phyloP scores from a whole-genome alignment of 2,797 vertebrate species.

The Diceros bicornis region DNA sequence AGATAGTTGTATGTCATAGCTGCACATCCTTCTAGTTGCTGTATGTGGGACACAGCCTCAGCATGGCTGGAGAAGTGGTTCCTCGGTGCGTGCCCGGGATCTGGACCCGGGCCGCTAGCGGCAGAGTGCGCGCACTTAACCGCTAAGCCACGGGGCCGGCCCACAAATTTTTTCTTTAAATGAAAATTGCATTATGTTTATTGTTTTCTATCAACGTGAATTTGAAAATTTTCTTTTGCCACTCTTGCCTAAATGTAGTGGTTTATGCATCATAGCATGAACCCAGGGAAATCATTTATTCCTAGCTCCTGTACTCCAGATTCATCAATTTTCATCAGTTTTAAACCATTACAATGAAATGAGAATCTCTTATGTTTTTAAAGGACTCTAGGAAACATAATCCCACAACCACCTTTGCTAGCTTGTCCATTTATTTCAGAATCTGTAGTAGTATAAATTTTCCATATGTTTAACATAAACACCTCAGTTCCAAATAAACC shows the following conservation, averaged over 20 bases:
- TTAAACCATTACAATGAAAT: neutral
- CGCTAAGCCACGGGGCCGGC: no score
- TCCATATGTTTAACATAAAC: neutral
- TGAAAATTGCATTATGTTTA: neutral
- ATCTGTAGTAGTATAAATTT: neutral
- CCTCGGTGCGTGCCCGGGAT: no score
- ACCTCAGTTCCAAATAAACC: neutral
- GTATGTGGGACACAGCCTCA: no score
- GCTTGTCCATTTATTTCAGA: neutral
- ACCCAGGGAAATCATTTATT: neutral
- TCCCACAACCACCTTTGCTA: neutral
- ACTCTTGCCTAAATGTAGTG: neutral
- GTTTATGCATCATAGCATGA: neutral
- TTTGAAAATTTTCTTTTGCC: neutral
- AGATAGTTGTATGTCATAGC: no score
- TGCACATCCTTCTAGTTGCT: no score
- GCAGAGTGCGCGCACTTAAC: no score
- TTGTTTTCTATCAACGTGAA: neutral
- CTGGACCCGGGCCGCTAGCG: no score
- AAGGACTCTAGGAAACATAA: neutral
- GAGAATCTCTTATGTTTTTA: constrained; percentile 4
- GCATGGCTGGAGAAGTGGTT: no score
- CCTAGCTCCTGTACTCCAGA: neutral
- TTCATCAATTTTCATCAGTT: neutral
- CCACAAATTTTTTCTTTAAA: neutral